phyloP scores from a whole-genome alignment of 2,113 vertebrate species.

The Sakesphorus luctuosus region DNA sequence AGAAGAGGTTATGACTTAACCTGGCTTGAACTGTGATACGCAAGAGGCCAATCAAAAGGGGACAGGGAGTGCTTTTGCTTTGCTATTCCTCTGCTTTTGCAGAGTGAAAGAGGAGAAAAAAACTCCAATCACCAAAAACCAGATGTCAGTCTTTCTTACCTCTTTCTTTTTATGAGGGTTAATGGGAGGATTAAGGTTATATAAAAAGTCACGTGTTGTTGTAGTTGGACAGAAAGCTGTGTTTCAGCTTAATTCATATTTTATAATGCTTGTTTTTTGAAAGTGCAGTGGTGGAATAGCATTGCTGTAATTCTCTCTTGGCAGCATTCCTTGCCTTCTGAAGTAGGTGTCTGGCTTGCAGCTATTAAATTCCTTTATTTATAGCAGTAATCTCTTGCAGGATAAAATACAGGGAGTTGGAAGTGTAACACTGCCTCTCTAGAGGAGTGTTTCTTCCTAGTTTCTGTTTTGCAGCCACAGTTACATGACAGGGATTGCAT shows the following conservation, averaged over 20 bases:
- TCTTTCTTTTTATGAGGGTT: not conserved
- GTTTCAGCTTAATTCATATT: not conserved
- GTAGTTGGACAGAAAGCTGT: not conserved
- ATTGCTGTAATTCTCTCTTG: not conserved
- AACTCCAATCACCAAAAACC: too few species aligned
- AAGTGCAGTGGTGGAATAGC: not conserved
- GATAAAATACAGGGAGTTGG: not conserved
- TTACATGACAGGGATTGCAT: not conserved
- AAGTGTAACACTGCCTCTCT: not conserved
- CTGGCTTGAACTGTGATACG: not conserved
- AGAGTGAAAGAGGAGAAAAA: not conserved
- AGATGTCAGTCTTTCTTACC: not conserved
- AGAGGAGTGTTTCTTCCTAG: not conserved
- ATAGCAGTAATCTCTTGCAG: conserved; percentile 9
- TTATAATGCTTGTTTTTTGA: not conserved
- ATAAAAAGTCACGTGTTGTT: not conserved
- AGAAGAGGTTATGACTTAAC: not conserved
- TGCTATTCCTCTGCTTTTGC: not conserved
- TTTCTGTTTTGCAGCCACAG: not conserved
- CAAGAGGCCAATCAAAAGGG: not conserved
- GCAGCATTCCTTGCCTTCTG: conserved; percentile 2
- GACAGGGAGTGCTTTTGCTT: not conserved
- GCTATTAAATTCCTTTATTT: conserved; percentile 35
- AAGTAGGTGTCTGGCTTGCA: conserved; percentile 26
- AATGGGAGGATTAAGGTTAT: not conserved